Percentiles rank a stretch among this genome's conserved stretches.
Evolutionary conservation across 2,113 vertebrate species (phyloP).

Genomic region (Stegastes partitus): DNA sequence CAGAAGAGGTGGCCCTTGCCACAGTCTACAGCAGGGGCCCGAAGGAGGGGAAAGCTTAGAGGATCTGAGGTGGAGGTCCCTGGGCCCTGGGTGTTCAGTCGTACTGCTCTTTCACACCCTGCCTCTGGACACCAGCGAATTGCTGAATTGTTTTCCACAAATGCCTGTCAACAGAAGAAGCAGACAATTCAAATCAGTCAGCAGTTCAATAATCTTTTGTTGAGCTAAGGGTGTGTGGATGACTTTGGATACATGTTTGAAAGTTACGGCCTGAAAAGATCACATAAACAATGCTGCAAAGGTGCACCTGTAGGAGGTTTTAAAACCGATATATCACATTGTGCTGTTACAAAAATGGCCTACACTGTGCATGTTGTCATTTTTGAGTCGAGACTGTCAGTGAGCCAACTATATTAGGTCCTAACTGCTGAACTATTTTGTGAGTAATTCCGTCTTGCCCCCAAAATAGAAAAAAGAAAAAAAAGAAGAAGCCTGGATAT

Average conservation of each 20-base stretch:
- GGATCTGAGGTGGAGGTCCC: constrained; percentile 89
- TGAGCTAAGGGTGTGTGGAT: background rate
- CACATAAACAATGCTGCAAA: background rate
- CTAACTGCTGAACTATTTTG: background rate
- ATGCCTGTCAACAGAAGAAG: constrained; percentile 86
- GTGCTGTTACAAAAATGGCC: background rate
- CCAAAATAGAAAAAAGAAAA: background rate
- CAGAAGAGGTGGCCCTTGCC: constrained; percentile 98
- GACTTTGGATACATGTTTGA: background rate
- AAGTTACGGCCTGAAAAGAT: background rate
- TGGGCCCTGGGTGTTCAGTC: constrained; percentile 91
- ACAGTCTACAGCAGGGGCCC: constrained; percentile 97
- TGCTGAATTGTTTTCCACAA: constrained; percentile 99
- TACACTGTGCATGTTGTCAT: background rate
- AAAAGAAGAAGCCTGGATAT: background rate
- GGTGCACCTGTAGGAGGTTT: background rate
- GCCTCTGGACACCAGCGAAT: constrained; percentile 98
- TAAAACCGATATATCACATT: background rate
- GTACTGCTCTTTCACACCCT: constrained; percentile 96
- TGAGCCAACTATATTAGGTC: background rate
- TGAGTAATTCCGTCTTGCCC: background rate
- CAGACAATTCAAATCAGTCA: background rate
- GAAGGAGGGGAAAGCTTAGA: constrained; percentile 92
- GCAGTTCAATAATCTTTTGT: background rate
- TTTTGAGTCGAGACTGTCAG: background rate